These are phyloP conservation scores for Nycteola revayana DNA, from an alignment of 2,888 invertebrate species.

Conservation along the genomic window DNA sequence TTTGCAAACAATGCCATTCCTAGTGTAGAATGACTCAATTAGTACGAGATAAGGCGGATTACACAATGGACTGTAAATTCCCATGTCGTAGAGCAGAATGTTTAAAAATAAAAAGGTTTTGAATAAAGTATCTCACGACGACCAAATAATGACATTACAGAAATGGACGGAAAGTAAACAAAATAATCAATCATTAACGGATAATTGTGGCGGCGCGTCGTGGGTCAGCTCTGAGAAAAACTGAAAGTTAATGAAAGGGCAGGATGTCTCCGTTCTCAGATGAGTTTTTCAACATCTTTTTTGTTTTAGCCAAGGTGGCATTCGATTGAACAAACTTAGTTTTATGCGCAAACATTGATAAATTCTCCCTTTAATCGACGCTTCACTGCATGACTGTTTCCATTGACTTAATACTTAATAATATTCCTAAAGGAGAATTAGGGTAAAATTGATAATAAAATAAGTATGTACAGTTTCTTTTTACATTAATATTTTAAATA, in stretches of 20 bases:
- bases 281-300: conserved; percentile 48
- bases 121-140: conserved; percentile 39
- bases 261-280: conserved; percentile 66
- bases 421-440: too few relatives aligned
- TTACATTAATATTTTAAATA: too few relatives aligned
- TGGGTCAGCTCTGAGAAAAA: conserved; percentile 47
- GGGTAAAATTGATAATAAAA: too few relatives aligned
- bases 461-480: too few relatives aligned
- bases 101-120: conserved; percentile 8
- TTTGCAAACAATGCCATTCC: conserved; percentile 73
- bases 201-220: conserved; percentile 47
- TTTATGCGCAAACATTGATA: conserved; percentile 71
- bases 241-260: conserved; percentile 62
- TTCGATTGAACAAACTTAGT: conserved; percentile 70
- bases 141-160: conserved; percentile 60
- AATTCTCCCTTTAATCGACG: conserved; percentile 64
- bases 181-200: conserved; percentile 74
- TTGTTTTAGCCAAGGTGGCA: conserved; percentile 54
- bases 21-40: conserved; percentile 77
- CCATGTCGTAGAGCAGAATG: conserved; percentile 16
- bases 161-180: conserved; percentile 64
- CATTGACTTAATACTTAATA: too few relatives aligned
- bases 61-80: conserved; percentile 70
- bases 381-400: conserved; percentile 53
- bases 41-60: conserved; percentile 59